Conservation (phyloP, 2,113 vertebrate genomes). For the Planiliza haematocheilus region DNA sequence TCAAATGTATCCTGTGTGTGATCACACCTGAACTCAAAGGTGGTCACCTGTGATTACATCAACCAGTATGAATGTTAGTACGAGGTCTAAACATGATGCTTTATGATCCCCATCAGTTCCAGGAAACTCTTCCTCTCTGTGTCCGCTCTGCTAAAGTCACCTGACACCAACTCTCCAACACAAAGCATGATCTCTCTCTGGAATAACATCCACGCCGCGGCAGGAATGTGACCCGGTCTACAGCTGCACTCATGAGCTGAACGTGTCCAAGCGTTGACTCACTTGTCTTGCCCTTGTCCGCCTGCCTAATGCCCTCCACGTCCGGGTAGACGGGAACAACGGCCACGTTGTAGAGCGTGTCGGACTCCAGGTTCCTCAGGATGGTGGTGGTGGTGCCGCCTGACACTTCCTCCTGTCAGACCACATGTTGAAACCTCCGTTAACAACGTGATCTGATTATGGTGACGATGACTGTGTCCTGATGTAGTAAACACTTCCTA, state of each 20-base stretch:
- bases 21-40: too few relatives aligned
- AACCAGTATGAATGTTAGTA: too few relatives aligned
- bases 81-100: too few relatives aligned
- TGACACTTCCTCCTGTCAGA: conserved; percentile 89
- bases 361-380: conserved; percentile 75
- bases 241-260: background rate
- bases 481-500: conserved; percentile 44
- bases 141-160: too few relatives aligned
- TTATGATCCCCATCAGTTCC: too few relatives aligned
- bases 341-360: conserved; percentile 79
- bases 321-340: conserved; percentile 85
- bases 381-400: conserved; percentile 87
- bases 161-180: conserved; percentile 2
- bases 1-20: too few relatives aligned
- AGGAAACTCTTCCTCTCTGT: too few relatives aligned
- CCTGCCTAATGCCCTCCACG: conserved; percentile 89
- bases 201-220: background rate
- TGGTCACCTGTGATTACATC: too few relatives aligned
- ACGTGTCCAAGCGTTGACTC: conserved; percentile 79
- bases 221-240: conserved; percentile 13
- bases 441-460: background rate
- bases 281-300: conserved; percentile 92
- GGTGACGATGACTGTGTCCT: background rate
- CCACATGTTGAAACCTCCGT: background rate
- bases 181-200: background rate